Evolutionary conservation across 2,113 vertebrate species (phyloP), one percentile per base, ranked within the genome.

Genomic region (Proteles cristata): DNA sequence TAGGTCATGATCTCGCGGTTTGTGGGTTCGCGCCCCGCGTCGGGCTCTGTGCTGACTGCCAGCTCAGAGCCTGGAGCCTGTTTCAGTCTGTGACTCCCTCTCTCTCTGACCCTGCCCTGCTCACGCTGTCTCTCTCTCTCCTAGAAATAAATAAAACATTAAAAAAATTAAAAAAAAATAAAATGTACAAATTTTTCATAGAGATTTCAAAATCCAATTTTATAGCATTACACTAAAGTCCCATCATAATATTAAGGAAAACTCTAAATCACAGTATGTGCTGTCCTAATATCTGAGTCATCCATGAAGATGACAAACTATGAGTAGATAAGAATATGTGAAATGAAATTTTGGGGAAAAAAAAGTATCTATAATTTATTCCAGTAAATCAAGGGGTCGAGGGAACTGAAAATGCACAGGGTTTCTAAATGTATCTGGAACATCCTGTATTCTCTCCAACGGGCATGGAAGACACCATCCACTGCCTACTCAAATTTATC

Each of bases 111-210:
- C n/a, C n/a, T n/a, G n/a, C n/a, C n/a, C n/a, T n/a, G n/a, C n/a
- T n/a, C n/a, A n/a, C n/a, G n/a, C n/a, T n/a, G n/a, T n/a, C n/a
- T n/a, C n/a, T n/a, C n/a, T n/a, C n/a, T n/a, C n/a, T n/a, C n/a
- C n/a, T n/a, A n/a, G n/a, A n/a, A n/a, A n/a, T n/a, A n/a, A n/a
- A n/a, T n/a, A n/a, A n/a, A n/a, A n/a, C n/a, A n/a, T n/a, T n/a
- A n/a, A n/a, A n/a, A n/a, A n/a, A n/a, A n/a, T n/a, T n/a, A n/a
- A n/a, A n/a, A n/a, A n/a, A n/a, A n/a, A n/a, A n/a, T 35, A 23
- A 71, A 88, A 96, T 82, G 45, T n/a, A 85, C 15, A 80, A 76
- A 63, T 88, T 84, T 11, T 68, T 88, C 65, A 93, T 88, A 86
- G 21, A 90, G 25, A 26, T 89, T 94, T 84, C 77, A 80, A 94